Conservation (phyloP, 2,113 vertebrate species). For the Alectura lathami region DNA sequence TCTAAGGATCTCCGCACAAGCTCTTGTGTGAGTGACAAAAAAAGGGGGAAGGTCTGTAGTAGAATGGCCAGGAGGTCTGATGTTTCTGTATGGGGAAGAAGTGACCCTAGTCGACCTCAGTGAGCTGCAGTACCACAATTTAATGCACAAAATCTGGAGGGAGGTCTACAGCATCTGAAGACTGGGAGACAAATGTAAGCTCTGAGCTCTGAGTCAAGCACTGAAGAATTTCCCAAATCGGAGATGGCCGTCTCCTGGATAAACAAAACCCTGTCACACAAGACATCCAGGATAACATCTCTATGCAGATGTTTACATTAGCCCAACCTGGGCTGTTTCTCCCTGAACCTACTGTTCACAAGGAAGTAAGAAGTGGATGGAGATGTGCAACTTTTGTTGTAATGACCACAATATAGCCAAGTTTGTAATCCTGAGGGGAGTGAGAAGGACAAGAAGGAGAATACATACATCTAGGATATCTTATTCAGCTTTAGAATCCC, state of each 20-base stretch:
- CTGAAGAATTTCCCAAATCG: not conserved
- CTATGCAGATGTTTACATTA: not conserved
- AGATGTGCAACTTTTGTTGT: not conserved
- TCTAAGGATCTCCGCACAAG: not conserved
- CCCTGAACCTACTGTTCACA: not conserved
- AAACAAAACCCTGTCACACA: fast-evolving
- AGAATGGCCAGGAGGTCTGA: not conserved
- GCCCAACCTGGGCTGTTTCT: not conserved
- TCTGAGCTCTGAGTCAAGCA: not conserved
- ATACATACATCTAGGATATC: not conserved
- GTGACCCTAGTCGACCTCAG: not conserved
- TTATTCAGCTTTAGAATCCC: not conserved
- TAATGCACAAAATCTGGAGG: not conserved
- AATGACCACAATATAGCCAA: not conserved
- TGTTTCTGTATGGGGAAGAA: not conserved
- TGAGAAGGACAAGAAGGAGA: not conserved
- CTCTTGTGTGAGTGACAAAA: not conserved
- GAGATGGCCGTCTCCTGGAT: not conserved
- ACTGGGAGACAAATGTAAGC: not conserved
- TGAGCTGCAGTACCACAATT: not conserved
- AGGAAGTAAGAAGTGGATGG: not conserved
- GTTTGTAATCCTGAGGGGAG: fast-evolving
- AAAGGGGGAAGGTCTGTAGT: not conserved
- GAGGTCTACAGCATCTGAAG: not conserved
- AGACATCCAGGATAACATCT: not conserved